Base-by-base conservation (phyloP, 2,888 invertebrate genomes). In the Hirtodrosophila histrioides region DNA sequence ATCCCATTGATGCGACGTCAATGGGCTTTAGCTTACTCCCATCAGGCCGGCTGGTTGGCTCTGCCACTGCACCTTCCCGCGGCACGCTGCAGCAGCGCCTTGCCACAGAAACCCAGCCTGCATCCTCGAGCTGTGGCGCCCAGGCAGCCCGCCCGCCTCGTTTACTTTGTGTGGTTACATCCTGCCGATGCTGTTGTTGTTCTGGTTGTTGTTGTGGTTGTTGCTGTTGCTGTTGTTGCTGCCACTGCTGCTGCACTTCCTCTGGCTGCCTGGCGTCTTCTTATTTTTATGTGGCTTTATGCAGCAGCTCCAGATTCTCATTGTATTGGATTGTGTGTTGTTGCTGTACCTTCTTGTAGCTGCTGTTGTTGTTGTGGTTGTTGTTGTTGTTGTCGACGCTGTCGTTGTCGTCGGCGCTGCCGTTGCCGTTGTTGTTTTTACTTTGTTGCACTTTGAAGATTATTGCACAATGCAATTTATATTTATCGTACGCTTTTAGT, bases 401-500 rank as follows among this genome's bases (percentile, higher is more conserved):
- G 41, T 9, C 11, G 36, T 45, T 49, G 58, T 54, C 48, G 66
- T 60, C 49, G 69, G 55, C 41, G 61, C 53, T 64, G 43, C 61
- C 48, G 62, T 60, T 70, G 55, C 35, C n/a, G 43, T 61, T 71
- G 75, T 66, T 84, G 71, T 73, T 74, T 75, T 70, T 86, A 81
- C 85, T 86, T 83, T 86, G 85, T 83, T 81, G 82, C 87, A 86
- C 83, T 83, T 84, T 85, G 66, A 82, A 87, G 85, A 83, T 83
- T 83, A 87, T 87, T 87, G 72, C 88, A 84, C 80, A 86, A 86
- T 82, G 88, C 88, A 84, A 87, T 87, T 84, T 87, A 87, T 87
- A 87, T 84, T 87, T 86, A 84, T 86, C 75, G 75, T 78, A 67
- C 70, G 70, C 78, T 82, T 69, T 83, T 82, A 77, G 83, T 87